These are phyloP conservation scores for Pituophis catenifer DNA, from an alignment of 2,113 vertebrate species.

Conservation along the genomic window DNA sequence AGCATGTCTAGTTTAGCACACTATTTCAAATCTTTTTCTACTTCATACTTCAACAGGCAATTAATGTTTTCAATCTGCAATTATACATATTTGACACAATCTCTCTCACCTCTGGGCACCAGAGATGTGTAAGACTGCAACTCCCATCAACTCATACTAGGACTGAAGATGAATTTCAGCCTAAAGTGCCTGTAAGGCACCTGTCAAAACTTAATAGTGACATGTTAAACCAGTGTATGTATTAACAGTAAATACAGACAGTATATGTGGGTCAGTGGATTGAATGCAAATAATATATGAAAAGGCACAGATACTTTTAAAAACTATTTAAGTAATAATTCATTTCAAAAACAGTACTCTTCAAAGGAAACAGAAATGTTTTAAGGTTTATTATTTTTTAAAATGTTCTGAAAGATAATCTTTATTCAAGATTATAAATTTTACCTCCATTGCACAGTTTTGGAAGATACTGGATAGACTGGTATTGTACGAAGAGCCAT, in stretches of 20 bases:
- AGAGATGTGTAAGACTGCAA: not conserved
- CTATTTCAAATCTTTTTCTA: not conserved
- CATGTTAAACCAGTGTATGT: not conserved
- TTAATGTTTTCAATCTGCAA: not conserved
- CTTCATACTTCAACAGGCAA: not conserved
- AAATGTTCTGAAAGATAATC: not conserved
- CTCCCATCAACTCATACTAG: not conserved
- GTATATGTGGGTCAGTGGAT: not conserved
- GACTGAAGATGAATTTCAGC: not conserved
- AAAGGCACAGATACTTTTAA: not conserved
- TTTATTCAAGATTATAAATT: not conserved
- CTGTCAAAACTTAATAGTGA: not conserved
- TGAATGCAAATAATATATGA: not conserved
- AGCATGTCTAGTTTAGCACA: no score
- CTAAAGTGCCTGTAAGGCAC: not conserved
- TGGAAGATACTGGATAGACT: constrained; percentile 96
- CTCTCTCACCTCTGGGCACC: not conserved
- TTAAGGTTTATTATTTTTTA: not conserved
- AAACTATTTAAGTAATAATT: not conserved
- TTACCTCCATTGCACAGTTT: constrained; percentile 94
- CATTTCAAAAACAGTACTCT: not conserved
- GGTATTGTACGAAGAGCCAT: constrained; percentile 85
- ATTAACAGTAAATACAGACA: not conserved
- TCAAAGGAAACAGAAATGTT: not conserved
- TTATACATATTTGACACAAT: not conserved